These are phyloP conservation scores for Bucorvus abyssinicus DNA, from an alignment of 2,797 vertebrate species.

Conservation along the genomic window DNA sequence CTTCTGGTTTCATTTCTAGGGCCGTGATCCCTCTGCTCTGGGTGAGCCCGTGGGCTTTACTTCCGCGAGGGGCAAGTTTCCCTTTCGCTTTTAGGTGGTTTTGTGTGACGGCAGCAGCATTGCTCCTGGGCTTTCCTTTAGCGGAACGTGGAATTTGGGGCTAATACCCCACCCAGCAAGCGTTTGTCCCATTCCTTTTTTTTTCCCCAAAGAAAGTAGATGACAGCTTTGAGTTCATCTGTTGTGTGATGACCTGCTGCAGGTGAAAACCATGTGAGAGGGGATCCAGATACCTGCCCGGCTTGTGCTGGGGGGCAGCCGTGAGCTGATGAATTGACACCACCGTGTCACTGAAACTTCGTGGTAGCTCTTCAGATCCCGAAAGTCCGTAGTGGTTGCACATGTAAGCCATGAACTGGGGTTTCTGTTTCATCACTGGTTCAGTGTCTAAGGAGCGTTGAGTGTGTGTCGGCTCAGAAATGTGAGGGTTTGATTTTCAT, in stretches of 20 bases:
- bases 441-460: not conserved
- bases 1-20: not conserved
- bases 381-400: not conserved
- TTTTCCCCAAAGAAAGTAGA: not conserved
- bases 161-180: not conserved
- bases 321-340: not conserved
- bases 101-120: not conserved
- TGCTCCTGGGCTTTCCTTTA: not conserved
- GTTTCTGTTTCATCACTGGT: not conserved
- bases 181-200: not conserved
- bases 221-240: not conserved
- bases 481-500: not conserved
- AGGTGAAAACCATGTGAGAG: not conserved
- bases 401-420: not conserved
- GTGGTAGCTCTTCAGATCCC: not conserved
- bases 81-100: not conserved
- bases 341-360: not conserved
- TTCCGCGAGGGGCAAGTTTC: not conserved
- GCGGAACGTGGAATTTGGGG: no score
- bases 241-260: not conserved
- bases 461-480: not conserved
- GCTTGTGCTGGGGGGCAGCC: no score
- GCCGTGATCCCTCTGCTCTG: not conserved
- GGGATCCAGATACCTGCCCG: not conserved
- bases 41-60: not conserved